These are phyloP conservation scores for Beaufortia kweichowensis DNA, from an alignment of 2,113 vertebrate genomes.

Conservation along the genomic window DNA sequence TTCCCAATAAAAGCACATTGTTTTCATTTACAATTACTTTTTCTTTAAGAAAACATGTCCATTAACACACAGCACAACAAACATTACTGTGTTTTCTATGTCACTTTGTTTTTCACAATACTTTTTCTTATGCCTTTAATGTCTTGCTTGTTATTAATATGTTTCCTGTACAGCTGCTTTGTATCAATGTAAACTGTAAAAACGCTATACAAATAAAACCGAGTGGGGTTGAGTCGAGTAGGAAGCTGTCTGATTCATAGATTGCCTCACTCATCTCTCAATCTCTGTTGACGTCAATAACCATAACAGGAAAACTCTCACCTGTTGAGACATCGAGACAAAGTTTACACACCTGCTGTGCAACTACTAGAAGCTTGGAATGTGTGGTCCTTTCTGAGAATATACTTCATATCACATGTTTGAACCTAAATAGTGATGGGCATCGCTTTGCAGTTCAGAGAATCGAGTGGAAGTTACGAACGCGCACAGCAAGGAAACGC, in stretches of 20 bases:
- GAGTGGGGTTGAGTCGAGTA: too few species aligned
- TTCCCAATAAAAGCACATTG: neutral
- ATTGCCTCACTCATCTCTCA: slow-evolving; percentile 39
- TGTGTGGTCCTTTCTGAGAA: slow-evolving; percentile 1
- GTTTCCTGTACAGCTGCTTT: too few species aligned
- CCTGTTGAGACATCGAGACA: slow-evolving; percentile 26
- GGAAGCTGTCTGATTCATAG: slow-evolving; percentile 50
- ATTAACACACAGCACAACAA: neutral
- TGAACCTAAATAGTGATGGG: neutral
- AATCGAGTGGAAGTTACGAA: neutral
- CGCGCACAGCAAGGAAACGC: neutral
- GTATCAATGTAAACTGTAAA: too few species aligned
- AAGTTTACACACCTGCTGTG: slow-evolving; percentile 40
- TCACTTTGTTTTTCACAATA: too few species aligned
- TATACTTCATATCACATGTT: neutral
- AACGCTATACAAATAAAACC: too few species aligned
- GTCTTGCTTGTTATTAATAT: too few species aligned
- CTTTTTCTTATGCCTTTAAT: too few species aligned
- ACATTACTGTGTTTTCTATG: too few species aligned
- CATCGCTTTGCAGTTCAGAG: neutral
- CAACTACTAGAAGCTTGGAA: slow-evolving; percentile 38
- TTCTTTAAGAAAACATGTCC: neutral
- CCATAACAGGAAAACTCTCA: slow-evolving; percentile 33
- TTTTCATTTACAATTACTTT: neutral
- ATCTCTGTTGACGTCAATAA: slow-evolving; percentile 44